Percentiles rank a stretch among this genome's conserved stretches.
phyloP scores from a whole-genome alignment of 2,113 vertebrate genomes.

The Empidonax traillii region DNA sequence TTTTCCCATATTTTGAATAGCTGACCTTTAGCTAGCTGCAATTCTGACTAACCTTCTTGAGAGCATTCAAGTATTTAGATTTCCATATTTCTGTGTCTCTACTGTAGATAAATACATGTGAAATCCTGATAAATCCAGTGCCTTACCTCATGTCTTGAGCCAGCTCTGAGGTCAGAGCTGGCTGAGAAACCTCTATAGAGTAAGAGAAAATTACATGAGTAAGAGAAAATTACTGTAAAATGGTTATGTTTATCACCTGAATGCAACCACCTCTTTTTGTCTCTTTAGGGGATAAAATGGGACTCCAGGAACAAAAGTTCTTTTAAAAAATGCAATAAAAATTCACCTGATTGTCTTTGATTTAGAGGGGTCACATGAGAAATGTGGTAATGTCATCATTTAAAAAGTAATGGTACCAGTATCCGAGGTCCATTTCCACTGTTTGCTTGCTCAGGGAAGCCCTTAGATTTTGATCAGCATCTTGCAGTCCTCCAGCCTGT shows the following conservation, averaged over 20 bases:
- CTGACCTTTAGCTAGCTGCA: neutral
- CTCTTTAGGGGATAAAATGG: neutral
- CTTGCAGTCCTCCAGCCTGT: neutral
- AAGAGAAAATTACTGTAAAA: slow-evolving; percentile 1
- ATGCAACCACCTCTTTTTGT: neutral
- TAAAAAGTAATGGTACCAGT: neutral
- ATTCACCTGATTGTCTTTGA: neutral
- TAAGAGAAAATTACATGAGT: neutral
- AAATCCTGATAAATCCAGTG: neutral
- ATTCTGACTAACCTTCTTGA: neutral
- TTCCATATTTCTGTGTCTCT: neutral
- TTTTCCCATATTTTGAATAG: accelerated
- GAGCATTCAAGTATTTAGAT: neutral
- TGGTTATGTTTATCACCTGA: slow-evolving; percentile 4
- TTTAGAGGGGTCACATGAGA: neutral
- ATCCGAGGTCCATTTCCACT: neutral
- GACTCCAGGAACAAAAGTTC: neutral
- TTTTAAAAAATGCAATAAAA: neutral
- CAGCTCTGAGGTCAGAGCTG: neutral
- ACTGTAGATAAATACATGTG: neutral
- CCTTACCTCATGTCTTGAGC: neutral
- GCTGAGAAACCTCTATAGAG: neutral
- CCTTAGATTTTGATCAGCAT: neutral
- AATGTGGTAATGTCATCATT: neutral
- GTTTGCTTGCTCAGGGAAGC: neutral